Base-by-base conservation (phyloP, 2,888 invertebrate genomes). In the Physocephala rufipes region DNA sequence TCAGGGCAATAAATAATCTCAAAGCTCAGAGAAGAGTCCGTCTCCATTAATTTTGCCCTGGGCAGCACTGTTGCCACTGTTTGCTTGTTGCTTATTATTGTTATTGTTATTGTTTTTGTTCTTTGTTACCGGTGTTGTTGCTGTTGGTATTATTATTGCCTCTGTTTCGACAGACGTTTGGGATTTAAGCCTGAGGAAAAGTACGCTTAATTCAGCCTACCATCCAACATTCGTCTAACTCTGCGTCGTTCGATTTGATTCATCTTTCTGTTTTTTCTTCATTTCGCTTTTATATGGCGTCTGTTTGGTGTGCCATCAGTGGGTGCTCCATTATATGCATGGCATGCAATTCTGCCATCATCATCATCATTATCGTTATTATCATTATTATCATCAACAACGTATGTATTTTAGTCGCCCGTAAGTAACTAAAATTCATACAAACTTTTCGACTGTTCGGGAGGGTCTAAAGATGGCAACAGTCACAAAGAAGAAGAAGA, bases 1-100 rank as follows among this genome's bases (percentile, higher is more conserved):
- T 62, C 61, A 61, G 36, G 68, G 68, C 61, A 68, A 68, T 68
- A 68, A 68, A 68, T 68, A 68, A 68, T 68, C 62, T 62, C 51
- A 68, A 68, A 68, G 62, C 68, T 49, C 68, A 61, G 19, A 61
- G 45, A 68, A 68, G 61, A 43, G 68, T 68, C 68, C 68, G 62
- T 68, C 68, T 68, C 68, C 62, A 68, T 68, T 68, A 68, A 51
- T 62, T 68, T 45, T 49, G 2, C 45, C 36, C 12, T 19, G n/a
- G 0, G 19, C 9, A 13, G 24, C 47, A 26, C 12, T 63, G 63
- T 47, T 45, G 63, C 26, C 45, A 45, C 21, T 63, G 63, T 47
- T 24, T 21, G 24, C 26, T 26, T 45, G 63, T 16, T 26, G 36
- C 36, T 36, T 43, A 55, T 43, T 9, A 55, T n/a, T 66, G 51